Evolutionary conservation across 1,140 invertebrate species (phyloP).

Genomic region (Diprion similis): DNA sequence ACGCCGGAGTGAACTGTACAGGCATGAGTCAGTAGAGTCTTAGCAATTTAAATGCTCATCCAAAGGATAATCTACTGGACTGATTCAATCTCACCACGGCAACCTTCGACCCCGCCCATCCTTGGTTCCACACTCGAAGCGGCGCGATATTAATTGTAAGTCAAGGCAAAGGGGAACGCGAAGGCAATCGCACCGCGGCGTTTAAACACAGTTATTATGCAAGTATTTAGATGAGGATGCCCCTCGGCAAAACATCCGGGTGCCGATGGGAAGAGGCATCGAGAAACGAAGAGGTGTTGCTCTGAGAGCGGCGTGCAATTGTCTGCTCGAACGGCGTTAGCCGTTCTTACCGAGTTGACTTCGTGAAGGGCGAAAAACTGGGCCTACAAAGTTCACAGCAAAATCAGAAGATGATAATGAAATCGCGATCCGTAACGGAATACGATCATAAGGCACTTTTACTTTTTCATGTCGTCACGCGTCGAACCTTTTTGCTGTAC

Average conservation of each 20-base stretch:
- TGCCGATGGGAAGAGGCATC: neutral
- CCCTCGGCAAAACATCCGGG: slow-evolving; percentile 4
- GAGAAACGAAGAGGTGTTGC: slow-evolving; percentile 1
- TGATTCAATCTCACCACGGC: slow-evolving; percentile 25
- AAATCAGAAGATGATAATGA: neutral
- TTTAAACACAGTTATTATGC: slow-evolving; percentile 33
- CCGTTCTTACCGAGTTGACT: too few relatives aligned
- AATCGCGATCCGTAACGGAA: neutral
- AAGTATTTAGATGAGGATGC: slow-evolving; percentile 22
- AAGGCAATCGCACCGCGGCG: slow-evolving; percentile 18
- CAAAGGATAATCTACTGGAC: slow-evolving; percentile 17
- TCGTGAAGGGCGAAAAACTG: neutral
- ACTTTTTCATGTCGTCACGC: slow-evolving; percentile 2
- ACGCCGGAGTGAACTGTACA: slow-evolving; percentile 5
- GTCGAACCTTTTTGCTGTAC: neutral
- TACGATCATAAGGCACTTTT: neutral
- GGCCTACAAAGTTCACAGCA: neutral
- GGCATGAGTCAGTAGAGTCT: slow-evolving; percentile 25
- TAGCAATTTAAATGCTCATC: slow-evolving; percentile 31
- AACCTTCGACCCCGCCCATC: slow-evolving; percentile 32
- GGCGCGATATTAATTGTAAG: slow-evolving; percentile 28
- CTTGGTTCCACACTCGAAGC: slow-evolving; percentile 22
- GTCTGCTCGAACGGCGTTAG: neutral
- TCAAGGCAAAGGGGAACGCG: slow-evolving; percentile 24
- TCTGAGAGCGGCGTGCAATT: neutral